Evolutionary conservation across 2,113 vertebrate species (phyloP), one percentile per base, ranked within the genome.

Genomic region (Hydrochoerus hydrochaeris): DNA sequence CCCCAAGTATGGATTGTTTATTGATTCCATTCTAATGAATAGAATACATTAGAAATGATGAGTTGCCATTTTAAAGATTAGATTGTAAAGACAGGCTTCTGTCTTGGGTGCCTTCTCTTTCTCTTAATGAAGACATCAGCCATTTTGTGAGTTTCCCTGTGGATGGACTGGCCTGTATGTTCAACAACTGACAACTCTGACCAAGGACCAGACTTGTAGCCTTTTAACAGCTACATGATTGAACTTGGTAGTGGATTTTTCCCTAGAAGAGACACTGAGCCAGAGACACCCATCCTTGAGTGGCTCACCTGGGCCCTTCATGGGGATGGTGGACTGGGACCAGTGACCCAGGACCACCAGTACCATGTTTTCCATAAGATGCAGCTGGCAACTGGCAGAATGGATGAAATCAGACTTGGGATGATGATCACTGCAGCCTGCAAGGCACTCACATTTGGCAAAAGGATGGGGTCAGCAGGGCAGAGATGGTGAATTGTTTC

Each of bases 301-400:
- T 73, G 35, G 62, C 60, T 97, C 83, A 82, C 87, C 96, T 97
- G 95, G 38, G 38, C 14, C 19, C 65, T 58, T 88, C 69, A 80
- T 2, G 85, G 75, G 91, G 38, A 58, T 3, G 22, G 73, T 0
- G 17, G 82, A 28, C 41, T 57, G 91, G 54, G 67, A 75, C 7
- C 46, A 95, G 57, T 13, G 41, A 57, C 90, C 81, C 4, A 11
- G 75, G 63, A 41, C 87, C 95, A 96, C 91, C 84, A 98, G 89
- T 75, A 94, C 77, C 97, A 90, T 0, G 98, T 97, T 81, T 98
- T 98, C 98, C 95, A 98, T 92, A 99, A 63, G 91, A 99, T 98
- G 32, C 97, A 83, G 90, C 82, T 95, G 92, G 98, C 78, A 3
- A 98, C 83, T 26, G 98, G 85, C 84, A 99, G 94, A 0, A 98